These are phyloP conservation scores for Caradrina kadenii DNA, from an alignment of 2,888 invertebrate species.

Conservation along the genomic window DNA sequence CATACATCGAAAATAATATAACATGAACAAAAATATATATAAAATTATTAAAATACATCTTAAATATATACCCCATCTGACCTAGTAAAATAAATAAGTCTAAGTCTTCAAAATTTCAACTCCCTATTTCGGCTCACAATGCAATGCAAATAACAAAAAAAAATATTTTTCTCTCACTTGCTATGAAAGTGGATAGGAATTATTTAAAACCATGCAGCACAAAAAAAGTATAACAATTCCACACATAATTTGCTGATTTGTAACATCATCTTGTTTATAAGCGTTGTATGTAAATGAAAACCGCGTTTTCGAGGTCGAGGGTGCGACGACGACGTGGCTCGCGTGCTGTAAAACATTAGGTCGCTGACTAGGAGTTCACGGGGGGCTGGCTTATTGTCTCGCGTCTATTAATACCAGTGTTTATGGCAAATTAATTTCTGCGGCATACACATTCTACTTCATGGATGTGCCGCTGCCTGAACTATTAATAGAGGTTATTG, in stretches of 20 bases:
- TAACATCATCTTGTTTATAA: slow-evolving; percentile 70
- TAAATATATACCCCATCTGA: too few species aligned
- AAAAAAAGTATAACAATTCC: neutral
- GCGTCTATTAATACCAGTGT: slow-evolving; percentile 86
- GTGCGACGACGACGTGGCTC: slow-evolving; percentile 76
- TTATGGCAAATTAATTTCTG: slow-evolving; percentile 85
- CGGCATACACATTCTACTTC: slow-evolving; percentile 66
- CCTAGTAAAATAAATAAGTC: too few species aligned
- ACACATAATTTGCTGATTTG: slow-evolving; percentile 56
- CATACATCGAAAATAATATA: too few species aligned
- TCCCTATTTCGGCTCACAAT: neutral
- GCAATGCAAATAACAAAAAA: neutral
- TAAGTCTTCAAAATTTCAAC: neutral
- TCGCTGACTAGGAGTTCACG: slow-evolving; percentile 80
- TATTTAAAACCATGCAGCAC: neutral
- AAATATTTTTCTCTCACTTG: neutral
- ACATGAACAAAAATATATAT: too few species aligned
- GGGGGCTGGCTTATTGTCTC: slow-evolving; percentile 88
- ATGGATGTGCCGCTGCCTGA: slow-evolving; percentile 37
- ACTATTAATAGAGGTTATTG: slow-evolving; percentile 19
- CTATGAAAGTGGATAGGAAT: neutral
- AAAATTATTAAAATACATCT: too few species aligned
- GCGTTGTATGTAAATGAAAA: slow-evolving; percentile 80
- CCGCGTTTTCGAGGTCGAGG: slow-evolving; percentile 79
- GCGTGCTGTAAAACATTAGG: slow-evolving; percentile 86